Percentiles rank a stretch among this genome's conserved stretches.
phyloP scores from a whole-genome alignment of 2,113 vertebrate species.

The Procapra przewalskii region DNA sequence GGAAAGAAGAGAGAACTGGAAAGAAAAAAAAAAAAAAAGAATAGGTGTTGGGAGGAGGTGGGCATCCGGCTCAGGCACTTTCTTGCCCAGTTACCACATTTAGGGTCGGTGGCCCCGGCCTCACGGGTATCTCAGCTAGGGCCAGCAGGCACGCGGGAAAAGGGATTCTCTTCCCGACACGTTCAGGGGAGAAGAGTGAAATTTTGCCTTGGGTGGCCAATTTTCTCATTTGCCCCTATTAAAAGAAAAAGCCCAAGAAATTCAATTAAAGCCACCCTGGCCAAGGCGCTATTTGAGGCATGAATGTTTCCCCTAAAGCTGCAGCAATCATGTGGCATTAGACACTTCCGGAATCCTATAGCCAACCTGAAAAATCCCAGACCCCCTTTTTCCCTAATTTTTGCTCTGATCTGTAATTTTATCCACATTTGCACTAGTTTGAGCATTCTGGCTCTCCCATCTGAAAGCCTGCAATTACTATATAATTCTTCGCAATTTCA shows the following conservation, averaged over 20 bases:
- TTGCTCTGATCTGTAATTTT: conserved; percentile 99
- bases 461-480: conserved; percentile 99
- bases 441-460: conserved; percentile 99
- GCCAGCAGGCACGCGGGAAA: neutral
- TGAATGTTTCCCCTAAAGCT: conserved; percentile 85
- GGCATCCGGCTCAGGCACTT: conserved; percentile 27
- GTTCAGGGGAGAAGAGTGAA: conserved; percentile 61
- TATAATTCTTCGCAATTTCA: conserved; percentile 99
- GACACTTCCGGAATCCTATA: conserved; percentile 94
- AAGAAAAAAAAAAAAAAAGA: neutral
- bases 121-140: neutral
- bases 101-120: neutral
- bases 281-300: conserved; percentile 85
- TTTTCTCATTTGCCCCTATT: conserved; percentile 83
- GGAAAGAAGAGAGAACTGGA: neutral
- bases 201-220: conserved; percentile 78
- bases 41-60: neutral
- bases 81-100: neutral
- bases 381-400: conserved; percentile 97
- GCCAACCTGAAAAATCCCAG: conserved; percentile 99
- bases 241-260: conserved; percentile 84
- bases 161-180: conserved; percentile 44
- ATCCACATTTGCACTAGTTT: conserved; percentile 99
- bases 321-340: conserved; percentile 89
- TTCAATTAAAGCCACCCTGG: conserved; percentile 84